Evolutionary conservation across 2,113 vertebrate genomes (phyloP).

Genomic region (Todiramphus saurophagus): DNA sequence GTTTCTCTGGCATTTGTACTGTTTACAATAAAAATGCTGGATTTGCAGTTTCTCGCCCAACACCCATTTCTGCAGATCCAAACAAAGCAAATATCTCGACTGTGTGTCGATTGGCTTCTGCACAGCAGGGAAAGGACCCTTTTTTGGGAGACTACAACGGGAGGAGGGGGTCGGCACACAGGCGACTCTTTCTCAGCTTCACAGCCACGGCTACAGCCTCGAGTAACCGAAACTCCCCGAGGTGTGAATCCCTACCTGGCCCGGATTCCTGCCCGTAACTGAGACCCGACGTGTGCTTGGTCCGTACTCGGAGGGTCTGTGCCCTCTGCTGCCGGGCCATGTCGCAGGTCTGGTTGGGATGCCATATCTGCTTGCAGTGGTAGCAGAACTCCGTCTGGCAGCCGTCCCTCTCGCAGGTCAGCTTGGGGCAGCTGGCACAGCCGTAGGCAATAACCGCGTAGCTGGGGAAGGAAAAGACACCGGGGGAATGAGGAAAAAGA

Average conservation of each 20-base stretch:
- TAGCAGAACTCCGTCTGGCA: slow-evolving; percentile 98
- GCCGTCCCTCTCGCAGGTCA: slow-evolving; percentile 93
- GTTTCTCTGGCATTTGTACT: background rate
- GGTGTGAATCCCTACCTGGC: slow-evolving; percentile 74
- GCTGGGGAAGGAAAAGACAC: slow-evolving; percentile 63
- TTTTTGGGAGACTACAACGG: background rate
- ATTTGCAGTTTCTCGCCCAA: background rate
- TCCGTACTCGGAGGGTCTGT: slow-evolving; percentile 88
- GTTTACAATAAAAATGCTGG: background rate
- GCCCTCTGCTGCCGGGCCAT: slow-evolving; percentile 95
- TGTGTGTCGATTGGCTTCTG: background rate
- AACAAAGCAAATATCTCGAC: background rate
- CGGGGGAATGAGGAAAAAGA: background rate
- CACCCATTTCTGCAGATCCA: background rate
- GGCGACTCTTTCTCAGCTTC: background rate
- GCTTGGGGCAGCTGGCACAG: slow-evolving; percentile 95
- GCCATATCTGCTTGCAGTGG: slow-evolving; percentile 99
- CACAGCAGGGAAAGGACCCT: background rate
- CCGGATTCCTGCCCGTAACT: slow-evolving; percentile 95
- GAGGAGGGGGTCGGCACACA: background rate
- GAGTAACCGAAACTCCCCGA: background rate
- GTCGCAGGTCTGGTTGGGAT: slow-evolving; percentile 98
- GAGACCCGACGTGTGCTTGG: slow-evolving; percentile 90
- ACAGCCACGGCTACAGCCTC: background rate
- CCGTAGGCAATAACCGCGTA: slow-evolving; percentile 97